phyloP scores from a whole-genome alignment of 64 coral and sea anemone genomes.

The Trachythela sp. region DNA sequence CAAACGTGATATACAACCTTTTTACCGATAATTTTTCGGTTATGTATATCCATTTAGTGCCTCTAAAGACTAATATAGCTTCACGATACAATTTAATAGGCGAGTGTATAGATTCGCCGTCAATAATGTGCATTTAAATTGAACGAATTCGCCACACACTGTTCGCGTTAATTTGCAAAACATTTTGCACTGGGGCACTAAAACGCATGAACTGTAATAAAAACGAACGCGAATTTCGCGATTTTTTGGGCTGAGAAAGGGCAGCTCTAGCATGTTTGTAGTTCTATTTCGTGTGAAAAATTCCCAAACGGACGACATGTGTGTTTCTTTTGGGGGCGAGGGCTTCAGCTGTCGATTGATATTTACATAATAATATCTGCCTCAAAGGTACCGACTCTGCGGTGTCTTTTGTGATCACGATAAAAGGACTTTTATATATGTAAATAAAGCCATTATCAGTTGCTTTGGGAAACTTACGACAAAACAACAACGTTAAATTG shows the following conservation, averaged over 20 bases:
- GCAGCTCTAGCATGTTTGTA: neutral
- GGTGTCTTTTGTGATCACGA: slow-evolving; percentile 4
- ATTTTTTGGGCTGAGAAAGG: neutral
- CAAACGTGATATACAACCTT: neutral
- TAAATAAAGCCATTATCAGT: slow-evolving; percentile 29
- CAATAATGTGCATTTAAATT: slow-evolving; percentile 17
- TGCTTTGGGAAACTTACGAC: slow-evolving; percentile 4
- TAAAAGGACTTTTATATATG: slow-evolving; percentile 31
- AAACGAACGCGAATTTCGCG: neutral
- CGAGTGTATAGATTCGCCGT: neutral
- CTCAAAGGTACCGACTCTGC: neutral
- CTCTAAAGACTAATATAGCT: slow-evolving; percentile 16
- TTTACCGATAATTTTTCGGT: neutral
- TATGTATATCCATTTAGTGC: neutral
- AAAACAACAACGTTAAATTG: slow-evolving; percentile 23
- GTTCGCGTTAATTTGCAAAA: slow-evolving; percentile 6
- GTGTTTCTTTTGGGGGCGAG: neutral
- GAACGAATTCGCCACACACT: neutral
- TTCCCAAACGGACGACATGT: neutral
- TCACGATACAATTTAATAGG: neutral
- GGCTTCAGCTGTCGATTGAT: neutral
- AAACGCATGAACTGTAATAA: neutral
- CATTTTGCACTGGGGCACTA: neutral
- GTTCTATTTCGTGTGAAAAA: neutral
- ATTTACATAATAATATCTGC: slow-evolving; percentile 8